These are phyloP conservation scores for Cordylochernes scorpioides DNA, from an alignment of 2,888 invertebrate genomes.

Conservation along the genomic window DNA sequence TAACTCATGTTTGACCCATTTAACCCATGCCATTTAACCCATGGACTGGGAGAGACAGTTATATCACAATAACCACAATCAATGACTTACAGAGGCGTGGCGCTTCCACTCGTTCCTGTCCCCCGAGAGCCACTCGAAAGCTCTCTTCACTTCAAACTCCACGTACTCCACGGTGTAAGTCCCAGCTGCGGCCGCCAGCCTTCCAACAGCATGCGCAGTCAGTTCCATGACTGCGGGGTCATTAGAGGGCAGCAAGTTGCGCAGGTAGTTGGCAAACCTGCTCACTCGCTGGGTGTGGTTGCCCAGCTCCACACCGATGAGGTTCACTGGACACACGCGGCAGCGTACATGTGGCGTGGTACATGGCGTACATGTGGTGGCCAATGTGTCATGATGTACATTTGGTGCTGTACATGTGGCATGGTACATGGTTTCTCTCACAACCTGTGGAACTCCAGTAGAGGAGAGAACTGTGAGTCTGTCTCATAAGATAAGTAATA, in stretches of 20 bases:
- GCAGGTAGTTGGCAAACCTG: constrained; percentile 69
- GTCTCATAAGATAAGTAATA: no score
- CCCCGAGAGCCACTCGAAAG: constrained; percentile 77
- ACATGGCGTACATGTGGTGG: no score
- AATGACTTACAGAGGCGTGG: constrained; percentile 44
- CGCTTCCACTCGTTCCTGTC: constrained; percentile 70
- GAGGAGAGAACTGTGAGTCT: no score
- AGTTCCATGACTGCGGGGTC: constrained; percentile 85
- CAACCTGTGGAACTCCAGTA: no score
- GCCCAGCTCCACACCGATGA: constrained; percentile 74
- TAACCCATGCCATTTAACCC: no score
- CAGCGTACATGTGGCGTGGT: no score
- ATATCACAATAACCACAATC: no score
- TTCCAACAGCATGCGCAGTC: constrained; percentile 79
- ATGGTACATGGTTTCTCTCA: no score
- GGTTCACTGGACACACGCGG: constrained; percentile 42
- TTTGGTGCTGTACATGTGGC: no score
- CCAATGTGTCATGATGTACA: no score
- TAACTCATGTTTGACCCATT: no score
- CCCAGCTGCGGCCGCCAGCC: constrained; percentile 49
- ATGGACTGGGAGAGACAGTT: no score
- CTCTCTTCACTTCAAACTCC: constrained; percentile 86
- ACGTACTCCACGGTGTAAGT: constrained; percentile 86
- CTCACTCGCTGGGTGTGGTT: constrained; percentile 67
- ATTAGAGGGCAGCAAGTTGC: constrained; percentile 51